Conservation (phyloP, 1,140 invertebrate genomes). For the Platyscapa corneri region DNA sequence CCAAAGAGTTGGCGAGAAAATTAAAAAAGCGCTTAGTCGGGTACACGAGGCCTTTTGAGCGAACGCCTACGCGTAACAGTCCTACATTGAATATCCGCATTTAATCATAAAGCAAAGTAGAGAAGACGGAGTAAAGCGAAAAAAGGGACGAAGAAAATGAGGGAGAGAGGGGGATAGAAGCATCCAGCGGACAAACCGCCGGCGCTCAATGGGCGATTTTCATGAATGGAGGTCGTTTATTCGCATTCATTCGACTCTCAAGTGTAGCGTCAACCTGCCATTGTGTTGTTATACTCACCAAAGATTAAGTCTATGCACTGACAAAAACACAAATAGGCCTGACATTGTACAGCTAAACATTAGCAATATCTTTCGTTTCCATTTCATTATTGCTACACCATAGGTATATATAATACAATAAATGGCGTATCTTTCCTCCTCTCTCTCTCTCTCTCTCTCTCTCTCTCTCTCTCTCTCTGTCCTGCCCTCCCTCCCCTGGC, state of each 20-base stretch:
- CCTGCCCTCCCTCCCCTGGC: too few relatives aligned
- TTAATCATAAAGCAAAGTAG: slow-evolving; percentile 41
- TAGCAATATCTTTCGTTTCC: slow-evolving; percentile 30
- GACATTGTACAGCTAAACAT: slow-evolving; percentile 43
- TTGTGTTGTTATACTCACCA: slow-evolving; percentile 48
- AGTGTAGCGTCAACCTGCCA: slow-evolving; percentile 65
- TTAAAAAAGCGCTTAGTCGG: background rate
- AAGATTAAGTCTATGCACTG: slow-evolving; percentile 23
- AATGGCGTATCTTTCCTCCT: background rate
- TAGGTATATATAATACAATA: background rate
- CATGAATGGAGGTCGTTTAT: slow-evolving; percentile 72
- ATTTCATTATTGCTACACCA: slow-evolving; percentile 22
- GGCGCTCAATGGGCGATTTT: slow-evolving; percentile 63
- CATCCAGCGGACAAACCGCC: background rate
- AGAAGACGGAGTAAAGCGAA: background rate
- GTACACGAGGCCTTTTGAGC: slow-evolving; percentile 29
- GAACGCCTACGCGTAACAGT: slow-evolving; percentile 26
- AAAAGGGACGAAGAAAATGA: background rate
- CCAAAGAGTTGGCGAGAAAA: background rate
- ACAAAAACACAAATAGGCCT: slow-evolving; percentile 54
- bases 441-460: too few relatives aligned
- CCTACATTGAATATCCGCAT: slow-evolving; percentile 11
- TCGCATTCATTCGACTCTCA: slow-evolving; percentile 65
- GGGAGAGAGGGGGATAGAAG: background rate
- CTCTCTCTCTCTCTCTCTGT: too few relatives aligned